A percentile compares a stretch with the other conserved stretches of the same genome.
These are phyloP conservation scores for Diadromus collaris DNA, from an alignment of 2,888 invertebrate species.

Conservation along the genomic window DNA sequence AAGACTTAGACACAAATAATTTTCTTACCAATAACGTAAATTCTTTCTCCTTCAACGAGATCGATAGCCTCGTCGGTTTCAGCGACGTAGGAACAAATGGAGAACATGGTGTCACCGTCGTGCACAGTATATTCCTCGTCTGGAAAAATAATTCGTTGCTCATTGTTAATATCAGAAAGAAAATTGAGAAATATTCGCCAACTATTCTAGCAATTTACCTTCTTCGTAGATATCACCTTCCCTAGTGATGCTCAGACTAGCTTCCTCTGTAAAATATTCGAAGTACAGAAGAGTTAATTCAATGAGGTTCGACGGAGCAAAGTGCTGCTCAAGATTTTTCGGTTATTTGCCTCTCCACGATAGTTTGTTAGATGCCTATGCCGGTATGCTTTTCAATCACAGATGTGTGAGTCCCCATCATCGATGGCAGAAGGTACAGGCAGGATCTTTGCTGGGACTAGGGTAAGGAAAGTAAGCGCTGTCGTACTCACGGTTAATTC, in stretches of 20 bases:
- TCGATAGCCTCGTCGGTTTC: slow-evolving; percentile 94
- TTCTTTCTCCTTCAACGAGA: slow-evolving; percentile 94
- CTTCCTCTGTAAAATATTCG: slow-evolving; percentile 84
- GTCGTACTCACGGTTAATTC: slow-evolving; percentile 68
- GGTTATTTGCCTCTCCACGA: slow-evolving; percentile 52
- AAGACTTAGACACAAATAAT: slow-evolving; percentile 6
- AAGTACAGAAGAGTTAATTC: slow-evolving; percentile 58
- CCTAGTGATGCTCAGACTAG: slow-evolving; percentile 86
- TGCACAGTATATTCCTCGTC: slow-evolving; percentile 82
- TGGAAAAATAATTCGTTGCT: slow-evolving; percentile 58
- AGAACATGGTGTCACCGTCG: slow-evolving; percentile 90
- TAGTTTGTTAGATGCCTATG: slow-evolving; percentile 63
- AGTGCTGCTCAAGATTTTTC: slow-evolving; percentile 51
- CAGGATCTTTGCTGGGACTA: slow-evolving; percentile 44
- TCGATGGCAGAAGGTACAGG: slow-evolving; percentile 58
- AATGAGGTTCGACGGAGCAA: slow-evolving; percentile 48
- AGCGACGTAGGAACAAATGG: slow-evolving; percentile 92
- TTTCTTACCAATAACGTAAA: slow-evolving; percentile 88
- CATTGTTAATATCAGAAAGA: slow-evolving; percentile 27
- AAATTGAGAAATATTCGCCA: neutral
- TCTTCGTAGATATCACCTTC: slow-evolving; percentile 85
- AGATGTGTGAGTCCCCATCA: slow-evolving; percentile 57
- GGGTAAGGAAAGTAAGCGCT: slow-evolving; percentile 48
- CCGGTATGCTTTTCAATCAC: slow-evolving; percentile 78
- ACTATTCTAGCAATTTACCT: slow-evolving; percentile 73